phyloP scores from a whole-genome alignment of 2,888 invertebrate species.

The Drosophila planitibia region DNA sequence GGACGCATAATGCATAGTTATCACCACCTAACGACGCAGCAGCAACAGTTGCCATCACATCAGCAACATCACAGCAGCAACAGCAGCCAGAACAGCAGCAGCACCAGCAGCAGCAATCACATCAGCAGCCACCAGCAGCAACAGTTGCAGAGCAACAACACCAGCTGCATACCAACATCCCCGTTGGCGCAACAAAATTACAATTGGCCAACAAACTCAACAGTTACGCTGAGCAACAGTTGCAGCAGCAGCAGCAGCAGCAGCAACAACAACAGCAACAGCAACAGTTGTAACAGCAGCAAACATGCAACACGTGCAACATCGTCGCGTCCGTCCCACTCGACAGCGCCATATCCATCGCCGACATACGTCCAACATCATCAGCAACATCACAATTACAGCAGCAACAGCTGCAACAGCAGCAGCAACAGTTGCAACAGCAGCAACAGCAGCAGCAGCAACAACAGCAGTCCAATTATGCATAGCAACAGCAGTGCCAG shows the following conservation, averaged over 20 bases:
- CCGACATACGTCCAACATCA: constrained; percentile 84
- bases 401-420: constrained; percentile 69
- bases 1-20: constrained; percentile 87
- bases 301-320: constrained; percentile 90
- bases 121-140: constrained; percentile 77
- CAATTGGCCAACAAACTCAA: constrained; percentile 81
- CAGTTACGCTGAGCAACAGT: constrained; percentile 59
- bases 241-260: constrained; percentile 15
- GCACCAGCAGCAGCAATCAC: constrained; percentile 57
- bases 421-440: constrained; percentile 55
- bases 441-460: constrained; percentile 83
- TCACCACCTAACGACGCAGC: constrained; percentile 70
- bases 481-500: constrained; percentile 82
- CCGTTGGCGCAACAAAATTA: constrained; percentile 85
- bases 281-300: constrained; percentile 69
- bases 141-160: constrained; percentile 78
- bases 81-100: constrained; percentile 52
- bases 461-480: constrained; percentile 71
- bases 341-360: constrained; percentile 85
- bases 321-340: constrained; percentile 88
- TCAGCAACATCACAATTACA: constrained; percentile 66
- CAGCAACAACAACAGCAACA: constrained; percentile 14
- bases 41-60: constrained; percentile 70
- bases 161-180: constrained; percentile 84
- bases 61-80: constrained; percentile 53